Conservation (phyloP, 2,888 invertebrate genomes). For the Lamproptera curius region DNA sequence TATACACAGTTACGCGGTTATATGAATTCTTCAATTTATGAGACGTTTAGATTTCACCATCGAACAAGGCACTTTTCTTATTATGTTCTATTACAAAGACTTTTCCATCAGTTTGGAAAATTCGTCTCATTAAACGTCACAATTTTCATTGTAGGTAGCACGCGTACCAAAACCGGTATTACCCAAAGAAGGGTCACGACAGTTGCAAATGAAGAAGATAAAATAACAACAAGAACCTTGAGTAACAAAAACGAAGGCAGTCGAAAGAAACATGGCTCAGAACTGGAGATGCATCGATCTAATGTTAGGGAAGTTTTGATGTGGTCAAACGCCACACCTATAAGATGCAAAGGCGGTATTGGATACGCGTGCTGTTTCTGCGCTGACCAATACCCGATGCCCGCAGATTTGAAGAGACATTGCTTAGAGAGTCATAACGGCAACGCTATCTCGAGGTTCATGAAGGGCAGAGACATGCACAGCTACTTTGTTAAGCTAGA, state of each 20-base stretch:
- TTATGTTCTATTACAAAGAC: no score
- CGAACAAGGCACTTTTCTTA: no score
- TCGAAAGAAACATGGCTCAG: conserved; percentile 27
- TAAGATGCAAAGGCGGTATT: conserved; percentile 35
- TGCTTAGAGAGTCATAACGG: conserved; percentile 33
- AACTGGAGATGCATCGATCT: conserved; percentile 32
- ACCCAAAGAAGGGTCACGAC: conserved; percentile 14
- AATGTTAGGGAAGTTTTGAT: conserved; percentile 38
- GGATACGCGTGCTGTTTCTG: conserved; percentile 48
- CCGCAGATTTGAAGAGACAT: conserved; percentile 42
- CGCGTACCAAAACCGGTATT: conserved; percentile 25
- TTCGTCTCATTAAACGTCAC: conserved; percentile 24
- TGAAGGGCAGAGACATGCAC: conserved; percentile 35
- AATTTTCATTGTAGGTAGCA: conserved; percentile 33
- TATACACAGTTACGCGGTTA: no score
- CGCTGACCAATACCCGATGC: conserved; percentile 33
- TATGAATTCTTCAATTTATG: no score
- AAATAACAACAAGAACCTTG: conserved; percentile 8
- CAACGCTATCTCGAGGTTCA: conserved; percentile 30
- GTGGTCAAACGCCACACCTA: conserved; percentile 46
- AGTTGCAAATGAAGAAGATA: conserved; percentile 5
- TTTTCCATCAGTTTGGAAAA: conserved; percentile 1
- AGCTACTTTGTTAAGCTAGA: conserved; percentile 47
- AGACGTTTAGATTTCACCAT: no score
- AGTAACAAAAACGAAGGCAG: background rate